Base-by-base conservation (phyloP, 1,140 invertebrate genomes). In the Zaprionus lachaisei region DNA sequence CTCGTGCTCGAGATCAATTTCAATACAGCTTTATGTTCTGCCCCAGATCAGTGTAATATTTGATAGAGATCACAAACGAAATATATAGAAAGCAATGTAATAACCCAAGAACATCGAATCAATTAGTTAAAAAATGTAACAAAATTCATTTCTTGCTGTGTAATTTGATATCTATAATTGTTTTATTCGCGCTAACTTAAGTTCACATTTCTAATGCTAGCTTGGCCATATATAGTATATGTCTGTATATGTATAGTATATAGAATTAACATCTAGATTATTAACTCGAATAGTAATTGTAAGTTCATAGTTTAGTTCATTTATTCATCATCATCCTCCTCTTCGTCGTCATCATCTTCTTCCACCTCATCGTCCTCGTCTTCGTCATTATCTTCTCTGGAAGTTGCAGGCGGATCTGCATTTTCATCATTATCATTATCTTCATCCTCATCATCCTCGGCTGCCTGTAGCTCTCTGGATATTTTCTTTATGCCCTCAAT, bases 101-200 rank as follows among this genome's bases (percentile, higher is more conserved):
- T 12, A 26, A 28, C 49, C 47, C 41, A 47, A 47, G 17, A 47
- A 47, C 17, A 47, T 47, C 41, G 41, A 47, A 47, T 47, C n/a
- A 47, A 17, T 47, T 47, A 17, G 41, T 47, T 47, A 1, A 55
- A 65, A 54, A 51, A 51, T 51, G 20, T 24, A 24, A 5, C 24
- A 51, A 7, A 7, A 11, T 51, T 51, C 4, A 14, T 51, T 51
- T 22, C 5, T 22, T 51, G 14, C 3, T 1, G 17, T 70, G 68
- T 38, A 37, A 51, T 74, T 63, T 79, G 51, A 62, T 71, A 47
- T 51, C 65, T 49, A 68, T 38, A 73, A 72, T 81, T 87, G 77
- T 75, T 89, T 70, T 84, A 44, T 24, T 24, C 47, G 47, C 17
- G 76, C 78, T 89, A 89, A 79, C 78, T 89, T 87, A 79, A 79